These are phyloP conservation scores for Metopolophium dirhodum DNA, from an alignment of 1,140 invertebrate genomes.

Conservation along the genomic window DNA sequence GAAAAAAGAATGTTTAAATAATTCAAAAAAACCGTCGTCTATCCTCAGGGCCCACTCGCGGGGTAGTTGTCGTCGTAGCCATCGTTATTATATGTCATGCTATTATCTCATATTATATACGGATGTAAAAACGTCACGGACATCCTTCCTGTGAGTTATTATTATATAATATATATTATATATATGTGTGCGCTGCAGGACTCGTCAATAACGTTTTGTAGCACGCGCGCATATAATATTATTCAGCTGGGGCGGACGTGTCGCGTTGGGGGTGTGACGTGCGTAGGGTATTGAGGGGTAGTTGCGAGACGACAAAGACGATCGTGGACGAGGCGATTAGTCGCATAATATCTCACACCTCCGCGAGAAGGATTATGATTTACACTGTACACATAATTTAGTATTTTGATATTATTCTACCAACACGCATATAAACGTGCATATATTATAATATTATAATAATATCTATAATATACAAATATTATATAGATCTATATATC, in stretches of 20 bases:
- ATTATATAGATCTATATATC: no score
- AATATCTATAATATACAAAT: no score
- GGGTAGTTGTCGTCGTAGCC: not conserved
- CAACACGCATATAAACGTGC: not conserved
- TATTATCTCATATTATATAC: not conserved
- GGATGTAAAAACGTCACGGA: slow-evolving; percentile 14
- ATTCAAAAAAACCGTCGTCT: not conserved
- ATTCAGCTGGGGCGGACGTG: not conserved
- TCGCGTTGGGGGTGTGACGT: not conserved
- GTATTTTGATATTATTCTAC: not conserved
- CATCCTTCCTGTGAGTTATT: slow-evolving; percentile 4
- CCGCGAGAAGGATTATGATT: not conserved
- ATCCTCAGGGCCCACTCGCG: not conserved
- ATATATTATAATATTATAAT: not conserved
- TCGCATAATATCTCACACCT: not conserved
- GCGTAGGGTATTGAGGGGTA: not conserved
- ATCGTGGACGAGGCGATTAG: not conserved
- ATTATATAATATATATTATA: not conserved
- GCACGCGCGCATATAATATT: not conserved
- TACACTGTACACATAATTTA: not conserved
- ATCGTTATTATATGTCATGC: not conserved
- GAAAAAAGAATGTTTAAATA: not conserved
- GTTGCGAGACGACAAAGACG: not conserved
- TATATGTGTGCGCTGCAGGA: not conserved
- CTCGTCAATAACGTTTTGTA: not conserved